Conservation (phyloP, 1,140 invertebrate species). For the Polypedilum vanderplanki region DNA sequence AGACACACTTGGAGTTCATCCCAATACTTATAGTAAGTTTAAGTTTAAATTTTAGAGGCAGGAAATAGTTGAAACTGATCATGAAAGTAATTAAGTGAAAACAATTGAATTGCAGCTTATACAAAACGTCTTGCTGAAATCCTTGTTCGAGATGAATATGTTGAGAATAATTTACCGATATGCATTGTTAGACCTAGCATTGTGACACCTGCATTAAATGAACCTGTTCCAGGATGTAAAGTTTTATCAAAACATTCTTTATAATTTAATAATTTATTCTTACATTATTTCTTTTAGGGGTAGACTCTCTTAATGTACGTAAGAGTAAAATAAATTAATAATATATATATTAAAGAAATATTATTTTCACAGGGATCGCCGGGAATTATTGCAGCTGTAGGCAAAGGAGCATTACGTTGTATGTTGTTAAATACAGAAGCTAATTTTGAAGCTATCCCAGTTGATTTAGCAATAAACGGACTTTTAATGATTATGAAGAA, state of each 20-base stretch:
- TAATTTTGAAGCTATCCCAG: slow-evolving; percentile 71
- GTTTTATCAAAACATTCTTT: neutral
- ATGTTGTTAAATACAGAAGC: slow-evolving; percentile 65
- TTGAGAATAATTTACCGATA: slow-evolving; percentile 47
- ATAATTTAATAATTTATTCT: neutral
- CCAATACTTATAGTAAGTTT: too few species aligned
- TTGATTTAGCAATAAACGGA: slow-evolving; percentile 75
- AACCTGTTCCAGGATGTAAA: slow-evolving; percentile 59
- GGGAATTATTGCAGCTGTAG: slow-evolving; percentile 60
- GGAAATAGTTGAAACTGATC: too few species aligned
- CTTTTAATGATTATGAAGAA: slow-evolving; percentile 59
- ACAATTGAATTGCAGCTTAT: too few species aligned
- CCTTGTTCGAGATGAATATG: slow-evolving; percentile 54
- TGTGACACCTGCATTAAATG: slow-evolving; percentile 50
- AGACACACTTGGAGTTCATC: slow-evolving; percentile 47
- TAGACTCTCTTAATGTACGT: slow-evolving; percentile 86
- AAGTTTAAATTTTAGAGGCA: too few species aligned
- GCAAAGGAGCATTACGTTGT: slow-evolving; percentile 72
- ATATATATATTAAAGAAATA: too few species aligned
- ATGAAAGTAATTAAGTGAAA: too few species aligned
- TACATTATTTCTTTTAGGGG: slow-evolving; percentile 43
- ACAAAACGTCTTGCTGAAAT: slow-evolving; percentile 64
- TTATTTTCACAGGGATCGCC: too few species aligned
- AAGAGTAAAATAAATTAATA: too few species aligned
- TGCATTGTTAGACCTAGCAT: slow-evolving; percentile 63